These are phyloP conservation scores for Bergia puertoricense DNA, from an alignment of 92 coral and sea anemone genomes.

Conservation along the genomic window DNA sequence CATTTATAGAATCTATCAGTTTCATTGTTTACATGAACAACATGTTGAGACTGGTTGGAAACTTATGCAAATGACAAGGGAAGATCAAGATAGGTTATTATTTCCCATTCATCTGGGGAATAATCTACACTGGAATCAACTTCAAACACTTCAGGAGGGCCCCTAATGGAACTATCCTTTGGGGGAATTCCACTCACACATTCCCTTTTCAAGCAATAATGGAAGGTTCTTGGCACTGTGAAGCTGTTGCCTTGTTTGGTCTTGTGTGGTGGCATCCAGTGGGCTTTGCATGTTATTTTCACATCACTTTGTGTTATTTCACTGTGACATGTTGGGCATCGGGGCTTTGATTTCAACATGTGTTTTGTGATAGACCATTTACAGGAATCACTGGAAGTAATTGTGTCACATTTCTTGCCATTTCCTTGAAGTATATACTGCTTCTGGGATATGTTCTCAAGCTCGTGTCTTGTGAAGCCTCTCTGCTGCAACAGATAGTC, in stretches of 20 bases:
- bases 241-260: too few relatives aligned
- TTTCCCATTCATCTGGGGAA: constrained; percentile 60
- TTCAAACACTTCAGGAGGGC: too few relatives aligned
- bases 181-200: too few relatives aligned
- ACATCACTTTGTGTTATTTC: constrained; percentile 57
- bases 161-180: too few relatives aligned
- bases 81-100: constrained; percentile 52
- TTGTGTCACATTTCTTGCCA: neutral
- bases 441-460: neutral
- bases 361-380: constrained; percentile 62
- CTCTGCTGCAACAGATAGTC: neutral
- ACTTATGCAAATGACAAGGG: constrained; percentile 46
- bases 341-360: constrained; percentile 58
- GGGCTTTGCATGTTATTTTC: constrained; percentile 61
- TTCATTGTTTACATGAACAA: too few relatives aligned
- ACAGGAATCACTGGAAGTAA: too few relatives aligned
- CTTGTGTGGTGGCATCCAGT: constrained; percentile 70
- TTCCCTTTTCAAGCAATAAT: too few relatives aligned
- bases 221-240: too few relatives aligned
- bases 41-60: neutral
- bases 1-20: too few relatives aligned
- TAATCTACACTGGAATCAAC: constrained; percentile 47
- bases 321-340: constrained; percentile 61
- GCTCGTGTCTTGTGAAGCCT: neutral
- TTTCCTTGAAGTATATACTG: too few relatives aligned